phyloP scores from a whole-genome alignment of 2,888 invertebrate species.

The Drosophila emarginata region DNA sequence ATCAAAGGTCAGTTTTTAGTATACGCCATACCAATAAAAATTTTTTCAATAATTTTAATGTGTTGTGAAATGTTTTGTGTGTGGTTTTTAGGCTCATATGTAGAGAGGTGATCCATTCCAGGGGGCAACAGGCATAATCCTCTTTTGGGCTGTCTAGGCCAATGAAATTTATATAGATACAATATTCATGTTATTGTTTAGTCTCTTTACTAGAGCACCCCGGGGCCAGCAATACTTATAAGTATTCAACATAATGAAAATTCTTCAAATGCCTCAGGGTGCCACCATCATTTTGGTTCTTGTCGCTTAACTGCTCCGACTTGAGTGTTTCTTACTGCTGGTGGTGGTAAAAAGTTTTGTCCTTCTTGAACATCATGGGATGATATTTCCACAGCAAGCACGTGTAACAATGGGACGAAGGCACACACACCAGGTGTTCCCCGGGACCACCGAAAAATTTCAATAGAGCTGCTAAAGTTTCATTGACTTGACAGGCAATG shows the following conservation, averaged over 20 bases:
- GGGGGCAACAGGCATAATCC: neutral
- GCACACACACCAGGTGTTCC: conserved; percentile 56
- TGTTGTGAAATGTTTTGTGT: neutral
- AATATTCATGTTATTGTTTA: conserved; percentile 6
- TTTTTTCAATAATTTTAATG: neutral
- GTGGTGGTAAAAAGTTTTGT: conserved; percentile 40
- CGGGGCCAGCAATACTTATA: conserved; percentile 3
- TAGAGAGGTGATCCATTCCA: neutral
- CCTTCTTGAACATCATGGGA: neutral
- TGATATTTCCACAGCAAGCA: conserved; percentile 9
- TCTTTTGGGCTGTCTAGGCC: conserved; percentile 1
- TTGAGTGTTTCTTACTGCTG: neutral
- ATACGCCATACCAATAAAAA: neutral
- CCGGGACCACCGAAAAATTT: conserved; percentile 46
- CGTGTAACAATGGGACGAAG: neutral
- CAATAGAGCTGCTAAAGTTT: conserved; percentile 66
- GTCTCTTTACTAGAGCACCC: neutral
- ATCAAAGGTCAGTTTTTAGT: too few relatives aligned
- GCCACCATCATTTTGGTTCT: conserved; percentile 22
- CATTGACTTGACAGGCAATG: conserved; percentile 65
- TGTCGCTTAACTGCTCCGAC: conserved; percentile 26
- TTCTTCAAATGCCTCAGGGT: conserved; percentile 55
- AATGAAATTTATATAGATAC: conserved; percentile 3
- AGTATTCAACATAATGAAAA: conserved; percentile 51
- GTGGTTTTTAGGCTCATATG: neutral